Base-by-base conservation (phyloP, 2,797 vertebrate genomes). In the Crenuchus spilurus region DNA sequence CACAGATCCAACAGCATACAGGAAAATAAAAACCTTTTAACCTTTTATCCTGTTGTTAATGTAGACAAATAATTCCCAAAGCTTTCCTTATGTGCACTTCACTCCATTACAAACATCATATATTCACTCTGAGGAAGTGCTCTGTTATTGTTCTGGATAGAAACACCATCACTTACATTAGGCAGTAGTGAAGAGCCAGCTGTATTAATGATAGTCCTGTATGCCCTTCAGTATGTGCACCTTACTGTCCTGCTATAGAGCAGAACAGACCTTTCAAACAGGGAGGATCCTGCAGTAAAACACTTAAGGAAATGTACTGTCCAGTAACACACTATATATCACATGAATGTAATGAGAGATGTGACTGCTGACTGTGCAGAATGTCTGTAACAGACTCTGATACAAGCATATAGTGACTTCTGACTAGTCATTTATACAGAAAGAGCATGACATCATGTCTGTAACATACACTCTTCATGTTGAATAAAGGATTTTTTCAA, bases 321-420 rank as follows among this genome's bases (percentile, higher is more conserved):
- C 35, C 54, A 5, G 24, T 39, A 70, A 60, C 60, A 61, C 28
- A 33, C 30, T 55, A 7, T 68, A 58, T 42, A 26, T 72, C 70
- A 61, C 61, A 57, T 74, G 49, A 42, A 52, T 26, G 28, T 70
- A 46, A 48, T 57, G 20, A 22, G 20, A 26, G 55, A 37, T 35
- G 26, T 2, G 35, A 18, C 10, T 26, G 35, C 67, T 72, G 67
- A 75, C 62, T 11, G 2, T 37, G 61, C 61, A 70, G 39, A 37
- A 20, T 49, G 41, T 42, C 33, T 61, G 44, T 67, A 51, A 48
- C 49, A 13, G 46, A 41, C 16, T 9, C 24, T 31, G 41, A 24
- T 51, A 20, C 52, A 22, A 67, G 39, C 26, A 30, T 31, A 31
- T 39, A 30, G 30, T 22, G 48, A 33, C 39, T 57, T 48, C 26